Base-by-base conservation (phyloP, 2,797 vertebrate species). In the Otolemur crassicaudatus region DNA sequence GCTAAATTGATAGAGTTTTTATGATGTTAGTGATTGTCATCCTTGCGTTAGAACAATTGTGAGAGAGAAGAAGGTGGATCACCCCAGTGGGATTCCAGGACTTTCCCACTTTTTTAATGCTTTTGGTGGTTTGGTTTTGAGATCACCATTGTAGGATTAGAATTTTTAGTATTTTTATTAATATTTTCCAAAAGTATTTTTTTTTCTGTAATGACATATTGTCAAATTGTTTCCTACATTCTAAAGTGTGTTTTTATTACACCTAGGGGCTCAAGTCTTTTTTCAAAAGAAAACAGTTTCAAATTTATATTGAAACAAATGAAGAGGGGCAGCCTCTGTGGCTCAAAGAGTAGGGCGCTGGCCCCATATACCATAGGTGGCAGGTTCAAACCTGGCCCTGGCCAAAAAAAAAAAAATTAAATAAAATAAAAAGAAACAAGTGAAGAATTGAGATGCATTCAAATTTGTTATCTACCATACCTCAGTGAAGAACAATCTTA, bases 111-210 rank as follows among this genome's bases (percentile, higher is more conserved):
- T 37, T 93, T 92, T 75, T 49, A 56, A 77, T 82, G 31, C 2
- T 90, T 87, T 80, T 87, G 60, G 20, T 67, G 27, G 65, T 37
- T 83, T 94, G n/a, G 25, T 87, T 90, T 94, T 77, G 67, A 82
- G 56, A 61, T 94, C n/a, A 29, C 12, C 34, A 60, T 16, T 46
- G 46, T 79, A 91, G 82, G 87, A 58, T 79, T 65, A 85, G 23
- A 67, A 69, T 31, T 86, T 87, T 90, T 70, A 79, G n/a, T 40
- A 81, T 80, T 93, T 95, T 91, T 65, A 72, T 86, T 53, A 80
- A 72, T 67, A 25, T 83, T 95, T 92, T 53, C 43, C 8, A 46
- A 76, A 94, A 85, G 43, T 76, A 87, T 12, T 22, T 90, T 88
- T 90, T 87, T 88, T 90, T 60, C 56, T 88, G 8, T 75, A 86